A percentile compares a stretch with the other conserved stretches of the same genome.
Conservation (phyloP, 2,797 vertebrate species). For the Hydrocynus forskahlii region DNA sequence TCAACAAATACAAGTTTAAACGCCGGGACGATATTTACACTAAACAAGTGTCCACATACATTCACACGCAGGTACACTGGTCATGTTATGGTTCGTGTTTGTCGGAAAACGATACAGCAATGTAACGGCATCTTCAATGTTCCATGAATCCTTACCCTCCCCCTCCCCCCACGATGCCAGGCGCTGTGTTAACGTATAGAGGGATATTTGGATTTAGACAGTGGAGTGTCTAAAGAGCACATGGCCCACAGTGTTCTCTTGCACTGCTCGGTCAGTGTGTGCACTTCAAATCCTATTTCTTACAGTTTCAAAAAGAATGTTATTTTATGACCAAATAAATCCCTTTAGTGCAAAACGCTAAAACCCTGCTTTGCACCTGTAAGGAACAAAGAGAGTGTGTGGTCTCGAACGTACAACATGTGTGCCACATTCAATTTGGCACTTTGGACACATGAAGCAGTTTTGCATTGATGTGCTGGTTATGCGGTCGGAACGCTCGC, state of each 20-base stretch:
- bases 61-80: background rate
- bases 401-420: conserved; percentile 50
- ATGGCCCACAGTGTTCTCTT: conserved; percentile 27
- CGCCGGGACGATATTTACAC: conserved; percentile 24
- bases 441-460: conserved; percentile 79
- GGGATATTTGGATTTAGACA: background rate
- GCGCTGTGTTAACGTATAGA: background rate
- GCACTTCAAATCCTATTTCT: conserved; percentile 54
- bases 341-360: conserved; percentile 79
- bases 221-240: background rate
- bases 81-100: background rate
- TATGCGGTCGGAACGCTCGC: conserved; percentile 73
- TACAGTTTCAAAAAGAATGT: conserved; percentile 77
- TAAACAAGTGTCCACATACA: conserved; percentile 24
- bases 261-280: conserved; percentile 39
- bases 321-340: conserved; percentile 77
- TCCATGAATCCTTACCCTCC: background rate
- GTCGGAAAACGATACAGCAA: background rate
- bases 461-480: conserved; percentile 84
- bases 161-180: background rate
- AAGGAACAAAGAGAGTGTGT: conserved; percentile 33
- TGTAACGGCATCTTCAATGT: background rate
- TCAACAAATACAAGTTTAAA: conserved; percentile 19
- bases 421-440: conserved; percentile 77
- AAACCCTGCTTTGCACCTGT: conserved; percentile 51